Percentiles rank a stretch among this genome's conserved stretches.
These are phyloP conservation scores for Callyntrura guangdongensis DNA, from an alignment of 2,888 invertebrate genomes.

Conservation along the genomic window DNA sequence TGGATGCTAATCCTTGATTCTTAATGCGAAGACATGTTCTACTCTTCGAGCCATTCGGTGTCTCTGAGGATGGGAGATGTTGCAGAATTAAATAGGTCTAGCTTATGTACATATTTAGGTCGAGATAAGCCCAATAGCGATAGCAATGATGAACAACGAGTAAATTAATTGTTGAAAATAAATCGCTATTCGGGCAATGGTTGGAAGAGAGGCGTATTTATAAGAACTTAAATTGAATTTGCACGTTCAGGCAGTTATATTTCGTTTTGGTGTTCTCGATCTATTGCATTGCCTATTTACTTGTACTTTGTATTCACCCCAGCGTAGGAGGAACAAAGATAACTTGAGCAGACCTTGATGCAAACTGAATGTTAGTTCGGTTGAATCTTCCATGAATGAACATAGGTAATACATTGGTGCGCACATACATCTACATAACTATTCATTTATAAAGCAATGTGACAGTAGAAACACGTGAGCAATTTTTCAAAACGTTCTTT, in stretches of 20 bases:
- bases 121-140: neutral
- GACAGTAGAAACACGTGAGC: conserved; percentile 28
- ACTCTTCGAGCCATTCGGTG: too few relatives aligned
- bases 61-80: neutral
- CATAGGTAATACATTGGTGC: neutral
- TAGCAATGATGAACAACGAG: neutral
- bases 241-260: neutral
- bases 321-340: neutral
- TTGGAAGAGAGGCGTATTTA: too few relatives aligned
- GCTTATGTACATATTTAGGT: neutral
- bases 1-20: neutral
- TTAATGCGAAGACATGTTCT: neutral
- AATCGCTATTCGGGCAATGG: neutral
- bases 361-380: neutral
- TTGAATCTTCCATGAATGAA: neutral
- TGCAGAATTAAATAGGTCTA: neutral
- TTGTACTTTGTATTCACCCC: neutral
- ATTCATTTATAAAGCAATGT: neutral
- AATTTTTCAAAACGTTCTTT: conserved; percentile 7
- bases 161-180: conserved; percentile 3
- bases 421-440: neutral
- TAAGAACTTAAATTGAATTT: conserved; percentile 19
- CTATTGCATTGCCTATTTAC: neutral
- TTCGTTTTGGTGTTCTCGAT: neutral
- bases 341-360: neutral